phyloP scores from a whole-genome alignment of 2,797 vertebrate genomes.

The Coregonus suidteri region DNA sequence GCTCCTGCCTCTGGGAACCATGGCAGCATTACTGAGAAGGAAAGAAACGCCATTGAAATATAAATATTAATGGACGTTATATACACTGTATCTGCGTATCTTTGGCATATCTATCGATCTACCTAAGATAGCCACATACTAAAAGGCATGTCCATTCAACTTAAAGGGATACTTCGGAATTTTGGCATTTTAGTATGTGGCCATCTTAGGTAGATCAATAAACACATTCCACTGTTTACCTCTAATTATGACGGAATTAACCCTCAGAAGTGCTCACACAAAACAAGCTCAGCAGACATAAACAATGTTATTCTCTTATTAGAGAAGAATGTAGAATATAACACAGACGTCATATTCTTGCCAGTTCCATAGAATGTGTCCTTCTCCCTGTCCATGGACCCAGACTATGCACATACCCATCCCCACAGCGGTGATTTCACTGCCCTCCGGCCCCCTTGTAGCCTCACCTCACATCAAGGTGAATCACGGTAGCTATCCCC shows the following conservation, averaged over 20 bases:
- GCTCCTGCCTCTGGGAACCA: constrained; percentile 44
- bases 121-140: neutral
- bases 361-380: neutral
- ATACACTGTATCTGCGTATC: constrained; percentile 10
- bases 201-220: neutral
- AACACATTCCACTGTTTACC: constrained; percentile 8
- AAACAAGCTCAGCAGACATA: constrained; percentile 46
- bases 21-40: constrained; percentile 30
- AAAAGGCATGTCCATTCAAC: too few relatives aligned
- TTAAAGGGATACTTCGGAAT: too few relatives aligned
- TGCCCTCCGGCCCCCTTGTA: neutral
- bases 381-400: neutral
- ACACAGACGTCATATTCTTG: neutral
- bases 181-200: too few relatives aligned
- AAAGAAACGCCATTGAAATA: constrained; percentile 9
- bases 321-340: neutral
- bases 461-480: constrained; percentile 25
- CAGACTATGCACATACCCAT: neutral
- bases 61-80: constrained; percentile 7
- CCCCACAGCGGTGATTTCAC: neutral
- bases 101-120: constrained; percentile 11
- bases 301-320: too few relatives aligned
- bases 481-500: constrained; percentile 31
- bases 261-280: neutral
- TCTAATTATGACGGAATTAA: constrained; percentile 29